Evolutionary conservation across 2,797 vertebrate genomes (phyloP), one percentile per base, ranked within the genome.

Genomic region (Saxicola maurus): DNA sequence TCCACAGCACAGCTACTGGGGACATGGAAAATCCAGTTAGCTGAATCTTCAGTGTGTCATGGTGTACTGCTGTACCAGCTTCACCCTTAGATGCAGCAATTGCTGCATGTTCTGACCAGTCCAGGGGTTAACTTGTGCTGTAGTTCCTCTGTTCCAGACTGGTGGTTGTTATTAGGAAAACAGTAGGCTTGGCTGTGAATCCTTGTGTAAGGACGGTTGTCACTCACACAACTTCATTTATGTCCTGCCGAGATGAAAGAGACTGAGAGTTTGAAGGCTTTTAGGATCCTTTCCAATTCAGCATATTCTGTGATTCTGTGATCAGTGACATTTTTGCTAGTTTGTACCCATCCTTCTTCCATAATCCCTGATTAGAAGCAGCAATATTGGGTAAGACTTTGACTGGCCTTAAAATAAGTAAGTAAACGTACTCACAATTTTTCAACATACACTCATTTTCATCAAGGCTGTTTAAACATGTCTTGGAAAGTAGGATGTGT

Each of bases 401-500:
- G 72, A 53, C 42, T 83, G 83, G 27, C 38, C 78, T 81, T 90
- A 84, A 81, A 75, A 62, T 51, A 56, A 69, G 49, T 68, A 68
- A 61, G 37, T n/a, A 82, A 88, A 67, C 10, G 15, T 91, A 66
- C 35, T 82, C 82, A 71, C 6, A 59, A n/a, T 87, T 91, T 91
- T 91, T 74, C 85, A 87, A 87, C 92, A 82, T 92, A 60, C 35
- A 56, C 65, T 87, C 33, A 87, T 87, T 95, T 93, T 85, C 71
- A 73, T 82, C 52, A 89, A 51, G 52, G 15, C 55, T 78, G 19
- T 87, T 92, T 59, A 87, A 93, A 87, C n/a, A 66, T 10, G 33
- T 71, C 92, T 87, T 94, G 82, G 91, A 93, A 87, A 77, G 48
- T 28, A 79, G 60, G 52, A 64, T 85, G 67, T 46, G 67, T 86